These are phyloP conservation scores for Phalacrocorax carbo DNA, from an alignment of 2,113 vertebrate species.

Conservation along the genomic window DNA sequence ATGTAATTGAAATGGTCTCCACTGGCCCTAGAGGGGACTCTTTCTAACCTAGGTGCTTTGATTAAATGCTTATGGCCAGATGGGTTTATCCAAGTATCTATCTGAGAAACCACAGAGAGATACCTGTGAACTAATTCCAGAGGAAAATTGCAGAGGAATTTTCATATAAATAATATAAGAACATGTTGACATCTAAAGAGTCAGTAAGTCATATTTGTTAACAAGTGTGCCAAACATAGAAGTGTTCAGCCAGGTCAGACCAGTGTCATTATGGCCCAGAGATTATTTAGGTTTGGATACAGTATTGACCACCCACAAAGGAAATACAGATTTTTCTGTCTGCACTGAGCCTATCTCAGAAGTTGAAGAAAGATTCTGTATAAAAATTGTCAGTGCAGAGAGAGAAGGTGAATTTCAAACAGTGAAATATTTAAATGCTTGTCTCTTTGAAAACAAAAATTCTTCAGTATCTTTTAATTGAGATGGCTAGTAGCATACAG, in stretches of 20 bases:
- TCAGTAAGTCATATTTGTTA: not conserved
- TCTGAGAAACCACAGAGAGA: not conserved
- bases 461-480: not conserved
- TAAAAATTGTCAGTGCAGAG: not conserved
- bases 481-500: not conserved
- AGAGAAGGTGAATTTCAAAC: not conserved
- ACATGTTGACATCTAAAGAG: not conserved
- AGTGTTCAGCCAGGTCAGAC: not conserved
- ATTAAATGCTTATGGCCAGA: not conserved
- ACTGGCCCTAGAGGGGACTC: not conserved
- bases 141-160: not conserved
- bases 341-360: not conserved
- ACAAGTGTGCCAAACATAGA: not conserved
- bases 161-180: not conserved
- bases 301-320: not conserved
- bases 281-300: not conserved
- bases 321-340: not conserved
- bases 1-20: not conserved
- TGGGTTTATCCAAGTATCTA: not conserved
- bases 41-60: fast-evolving
- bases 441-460: not conserved
- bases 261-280: not conserved
- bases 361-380: not conserved
- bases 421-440: not conserved
- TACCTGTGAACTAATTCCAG: not conserved